Base-by-base conservation (phyloP, 2,888 invertebrate genomes). In the Hypomecis punctinalis region DNA sequence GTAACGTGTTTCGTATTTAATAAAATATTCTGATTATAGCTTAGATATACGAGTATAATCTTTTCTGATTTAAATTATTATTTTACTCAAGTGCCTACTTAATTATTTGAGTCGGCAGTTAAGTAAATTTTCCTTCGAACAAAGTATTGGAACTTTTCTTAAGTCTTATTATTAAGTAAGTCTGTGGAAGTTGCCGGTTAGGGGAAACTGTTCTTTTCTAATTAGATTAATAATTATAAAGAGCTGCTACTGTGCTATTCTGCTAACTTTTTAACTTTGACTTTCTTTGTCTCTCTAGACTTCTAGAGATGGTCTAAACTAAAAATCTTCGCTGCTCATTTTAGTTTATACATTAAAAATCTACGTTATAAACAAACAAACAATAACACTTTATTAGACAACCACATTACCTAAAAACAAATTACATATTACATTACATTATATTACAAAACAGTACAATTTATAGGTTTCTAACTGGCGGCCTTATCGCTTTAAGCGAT, bases 91-190 rank as follows among this genome's bases (percentile, higher is more conserved):
- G 53, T 13, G 11, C 45, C 46, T 46, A 58, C 61, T 53, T 58
- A 49, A 56, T 55, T 56, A 62, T 54, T 46, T 46, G 8, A 46
- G 46, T 46, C 13, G 46, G 46, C 46, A 23, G 46, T 46, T 46
- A 23, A 46, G 46, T 46, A 23, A 46, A 23, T 46, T 42, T 42
- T 58, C 47, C 43, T 55, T 45, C 11, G 37, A 46, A 46, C 40
- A 54, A 54, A 37, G 45, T 11, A 51, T 46, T 46, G 13, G 0
- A 46, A 39, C 37, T 46, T 33, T 39, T 39, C 60, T 59, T 23
- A 53, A 61, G 13, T 40, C 45, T 61, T 48, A 49, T 54, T 48
- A 40, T 33, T 49, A 56, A 46, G 51, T 52, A 39, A 53, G 46
- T 53, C 39, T 52, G 23, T 42, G 51, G 23, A 59, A 59, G 23